Base-by-base conservation (phyloP, 2,113 vertebrate species). In the Pangasianodon gigas region DNA sequence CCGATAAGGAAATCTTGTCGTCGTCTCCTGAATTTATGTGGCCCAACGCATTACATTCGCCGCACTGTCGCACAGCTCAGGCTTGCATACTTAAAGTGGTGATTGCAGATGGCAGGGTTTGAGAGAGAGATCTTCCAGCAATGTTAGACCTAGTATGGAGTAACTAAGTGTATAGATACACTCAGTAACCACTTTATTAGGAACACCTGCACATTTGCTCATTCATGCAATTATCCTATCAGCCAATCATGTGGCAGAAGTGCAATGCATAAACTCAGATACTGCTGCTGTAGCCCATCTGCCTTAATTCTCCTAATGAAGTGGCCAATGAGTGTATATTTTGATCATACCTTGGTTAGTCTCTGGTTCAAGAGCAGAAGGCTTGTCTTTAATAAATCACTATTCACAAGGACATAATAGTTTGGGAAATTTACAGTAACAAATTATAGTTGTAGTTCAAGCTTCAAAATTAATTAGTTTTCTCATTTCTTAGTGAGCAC, bases 1-100 rank as follows among this genome's bases (percentile, higher is more conserved):
- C 89, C 90, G 92, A 94, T 95, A 94, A 95, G 91, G 89, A 95
- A 94, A 92, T 92, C 92, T 89, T 93, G 92, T 95, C 91, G 90
- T 93, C 95, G 91, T 94, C 93, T 91, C 71, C 41, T 92, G 93
- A 93, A 95, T 95, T 94, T 94, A 95, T 95, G 93, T 93, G 85
- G 92, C 92, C 77, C 91, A 92, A 89, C 89, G 87, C 93, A 89
- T 91, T 93, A 92, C 90, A 92, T 92, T 93, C 93, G 86, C 89
- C 48, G 83, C 94, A 89, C 88, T 54, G 60, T 58, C 74, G 67
- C 90, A 87, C 91, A 90, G 89, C 75, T 79, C 54, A 48, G 91
- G 62, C 89, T 85, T 67, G 87, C 79, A 88, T 91, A 87, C 65
- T 87, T 84, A 21, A 85, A 87, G 90, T 91, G 85, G 46, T 46